A percentile compares a stretch with the other conserved stretches of the same genome.
Conservation (phyloP, 2,888 invertebrate genomes). For the Zhuqinia jingwanae region DNA sequence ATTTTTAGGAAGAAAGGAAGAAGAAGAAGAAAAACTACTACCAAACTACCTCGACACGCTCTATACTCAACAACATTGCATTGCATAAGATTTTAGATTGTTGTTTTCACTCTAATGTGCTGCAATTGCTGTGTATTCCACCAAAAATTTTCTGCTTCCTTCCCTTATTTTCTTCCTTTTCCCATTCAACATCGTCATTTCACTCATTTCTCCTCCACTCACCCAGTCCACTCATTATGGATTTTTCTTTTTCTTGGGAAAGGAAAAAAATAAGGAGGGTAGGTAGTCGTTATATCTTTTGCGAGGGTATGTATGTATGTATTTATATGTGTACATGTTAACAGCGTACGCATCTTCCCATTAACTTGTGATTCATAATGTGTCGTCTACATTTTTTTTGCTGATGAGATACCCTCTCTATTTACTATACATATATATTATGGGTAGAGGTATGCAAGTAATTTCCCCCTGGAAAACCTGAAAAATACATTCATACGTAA, state of each 20-base stretch:
- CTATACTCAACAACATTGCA: neutral
- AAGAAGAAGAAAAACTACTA: no score
- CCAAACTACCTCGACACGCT: no score
- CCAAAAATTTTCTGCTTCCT: constrained; percentile 62
- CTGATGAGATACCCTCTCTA: neutral
- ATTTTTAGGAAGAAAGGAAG: constrained; percentile 2
- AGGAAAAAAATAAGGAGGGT: constrained; percentile 12
- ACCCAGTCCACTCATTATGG: constrained; percentile 63
- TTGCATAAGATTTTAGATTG: neutral
- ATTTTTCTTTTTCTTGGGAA: constrained; percentile 36
- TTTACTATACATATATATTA: neutral
- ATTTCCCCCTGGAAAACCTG: constrained; percentile 66
- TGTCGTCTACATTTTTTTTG: constrained; percentile 33
- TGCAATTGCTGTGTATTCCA: constrained; percentile 27
- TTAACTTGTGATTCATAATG: constrained; percentile 70
- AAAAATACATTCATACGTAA: constrained; percentile 53
- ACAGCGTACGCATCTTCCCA: constrained; percentile 50
- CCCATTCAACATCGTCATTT: constrained; percentile 36
- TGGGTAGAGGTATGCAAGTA: constrained; percentile 47
- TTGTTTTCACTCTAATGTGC: neutral
- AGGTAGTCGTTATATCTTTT: neutral
- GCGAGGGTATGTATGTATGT: no score
- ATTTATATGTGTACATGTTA: neutral
- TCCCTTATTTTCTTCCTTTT: constrained; percentile 44
- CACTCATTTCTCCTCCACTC: constrained; percentile 49